Base-by-base conservation (phyloP, 1,140 invertebrate genomes). In the Oedothorax gibbosus region DNA sequence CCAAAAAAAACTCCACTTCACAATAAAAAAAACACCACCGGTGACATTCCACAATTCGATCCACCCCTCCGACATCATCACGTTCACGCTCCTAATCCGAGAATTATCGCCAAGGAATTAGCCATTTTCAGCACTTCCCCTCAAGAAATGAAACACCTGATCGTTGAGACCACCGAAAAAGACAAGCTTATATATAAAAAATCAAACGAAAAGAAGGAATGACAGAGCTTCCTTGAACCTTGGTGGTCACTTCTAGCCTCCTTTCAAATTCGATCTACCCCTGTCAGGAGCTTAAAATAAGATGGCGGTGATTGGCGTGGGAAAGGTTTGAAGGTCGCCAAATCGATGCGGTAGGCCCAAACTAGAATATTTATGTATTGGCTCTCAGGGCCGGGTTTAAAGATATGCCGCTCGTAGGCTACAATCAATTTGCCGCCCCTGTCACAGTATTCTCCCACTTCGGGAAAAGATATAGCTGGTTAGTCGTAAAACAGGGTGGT, bases 51-150 rank as follows among this genome's bases (percentile, higher is more conserved):
- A 11, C 64, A 81, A 54, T 50, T 51, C 64, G 53, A 49, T 14
- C 8, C 49, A 35, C 2, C 14, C 57, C 69, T 21, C 80, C 15
- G 9, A 62, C 56, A 60, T 82, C 80, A 82, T 64, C 80, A 73
- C 79, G 69, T 82, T 82, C 69, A 72, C 49, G 80, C 35, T 84
- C 64, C 62, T 84, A 84, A 84, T 84, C 81, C 81, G 21, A 76
- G 35, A 84, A 76, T 84, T 84, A 84, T 84, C 81, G 57, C 81
- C 81, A 68, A 50, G 21, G 50, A 82, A 82, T 84, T 66, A 84
- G 12, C 57, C 57, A 72, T 76, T 84, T 84, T 84, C 81, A 84
- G 49, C 81, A 84, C 81, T 56, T 84, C 72, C 18, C 35, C 35
- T 35, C 35, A 35, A 50, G 54, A 68, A 62, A 49, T 57, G 56